A percentile compares a stretch with the other conserved stretches of the same genome.
Conservation (phyloP, 2,113 vertebrate genomes). For the Alouatta palliata region DNA sequence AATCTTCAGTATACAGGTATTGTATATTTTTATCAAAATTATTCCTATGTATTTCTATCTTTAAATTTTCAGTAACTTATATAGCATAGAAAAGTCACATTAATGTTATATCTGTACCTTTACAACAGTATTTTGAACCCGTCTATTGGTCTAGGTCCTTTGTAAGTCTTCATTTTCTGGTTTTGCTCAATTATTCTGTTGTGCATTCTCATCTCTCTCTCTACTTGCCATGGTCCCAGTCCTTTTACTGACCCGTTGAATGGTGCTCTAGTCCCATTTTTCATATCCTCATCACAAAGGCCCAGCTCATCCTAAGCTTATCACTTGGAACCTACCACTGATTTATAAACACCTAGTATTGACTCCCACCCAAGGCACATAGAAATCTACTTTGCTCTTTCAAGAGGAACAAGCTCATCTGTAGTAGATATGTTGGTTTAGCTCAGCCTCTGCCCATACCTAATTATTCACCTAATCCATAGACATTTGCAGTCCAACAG, state of each 20-base stretch:
- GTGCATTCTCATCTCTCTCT: neutral
- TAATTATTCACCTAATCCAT: neutral
- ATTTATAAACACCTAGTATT: neutral
- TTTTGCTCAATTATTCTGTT: neutral
- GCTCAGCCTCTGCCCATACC: neutral
- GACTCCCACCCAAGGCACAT: neutral
- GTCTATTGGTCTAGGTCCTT: neutral
- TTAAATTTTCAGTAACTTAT: neutral
- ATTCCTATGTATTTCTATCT: neutral
- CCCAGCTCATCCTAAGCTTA: neutral
- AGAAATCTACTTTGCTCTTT: neutral
- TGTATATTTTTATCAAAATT: neutral
- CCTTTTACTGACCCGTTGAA: too few species aligned
- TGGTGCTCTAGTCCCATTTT: neutral
- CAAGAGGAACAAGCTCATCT: neutral
- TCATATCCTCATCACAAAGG: neutral
- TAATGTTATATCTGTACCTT: neutral
- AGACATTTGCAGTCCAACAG: neutral
- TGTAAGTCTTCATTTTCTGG: neutral
- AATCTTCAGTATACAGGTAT: neutral
- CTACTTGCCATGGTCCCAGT: neutral
- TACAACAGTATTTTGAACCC: rapidly evolving
- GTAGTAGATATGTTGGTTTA: neutral
- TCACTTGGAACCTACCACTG: neutral
- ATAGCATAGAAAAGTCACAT: neutral